Base-by-base conservation (phyloP, 1,140 invertebrate genomes). In the Bombyx mori region DNA sequence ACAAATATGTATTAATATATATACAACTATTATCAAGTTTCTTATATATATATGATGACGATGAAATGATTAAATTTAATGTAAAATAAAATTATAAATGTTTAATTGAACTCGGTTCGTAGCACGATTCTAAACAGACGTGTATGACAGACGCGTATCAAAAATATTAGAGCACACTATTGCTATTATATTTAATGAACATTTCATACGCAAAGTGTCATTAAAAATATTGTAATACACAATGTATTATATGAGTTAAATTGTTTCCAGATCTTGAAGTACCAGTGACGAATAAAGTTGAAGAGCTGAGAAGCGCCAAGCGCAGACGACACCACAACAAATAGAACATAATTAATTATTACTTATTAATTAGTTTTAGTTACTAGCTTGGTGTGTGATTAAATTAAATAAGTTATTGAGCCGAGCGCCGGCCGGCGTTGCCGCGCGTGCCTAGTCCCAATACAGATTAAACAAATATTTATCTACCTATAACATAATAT, bases 321-420 rank as follows among this genome's bases (percentile, higher is more conserved):
- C 81, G 76, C 73, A 57, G 60, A 69, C 51, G 66, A 73, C 63
- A 67, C 69, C 69, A 68, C 71, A 71, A 70, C 68, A 65, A 58
- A 75, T 68, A 66, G 58, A 66, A 75, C 73, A 75, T 79, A 70
- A 71, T 35, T 47, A 82, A 78, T 77, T 74, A 77, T 79, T 82
- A 82, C 77, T 78, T 82, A 80, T 79, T 76, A 75, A 74, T 75
- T 81, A 83, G 78, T 66, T 77, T 81, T 82, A 84, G 77, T 77
- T 79, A 71, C 61, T 82, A 79, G 79, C 69, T 82, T 81, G 82
- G 80, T 86, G 82, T 86, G 82, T 84, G 82, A 83, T 80, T 86
- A 79, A 80, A 77, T 73, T 68, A 75, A 75, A 71, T 86, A 82
- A 84, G 77, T 86, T 82, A 86, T 82, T 81, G 79, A 76, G 79